Conservation (phyloP, 2,113 vertebrate genomes). For the Xenopus borealis region DNA sequence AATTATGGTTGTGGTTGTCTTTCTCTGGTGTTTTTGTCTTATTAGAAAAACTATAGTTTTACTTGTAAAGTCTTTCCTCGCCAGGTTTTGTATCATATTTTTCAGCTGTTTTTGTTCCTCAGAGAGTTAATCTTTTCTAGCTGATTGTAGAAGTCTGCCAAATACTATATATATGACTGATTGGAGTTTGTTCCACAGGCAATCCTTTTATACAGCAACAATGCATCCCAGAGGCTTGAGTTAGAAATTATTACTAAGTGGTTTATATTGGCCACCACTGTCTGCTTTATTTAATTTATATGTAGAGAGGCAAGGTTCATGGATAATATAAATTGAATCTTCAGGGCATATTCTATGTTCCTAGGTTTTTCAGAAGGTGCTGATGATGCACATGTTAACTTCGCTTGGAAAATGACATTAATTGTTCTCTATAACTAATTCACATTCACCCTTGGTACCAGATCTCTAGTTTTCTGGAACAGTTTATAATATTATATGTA, state of each 20-base stretch:
- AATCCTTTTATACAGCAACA: background rate
- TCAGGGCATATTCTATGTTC: background rate
- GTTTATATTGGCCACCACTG: background rate
- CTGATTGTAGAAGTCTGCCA: constrained; percentile 9
- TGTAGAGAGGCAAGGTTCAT: background rate
- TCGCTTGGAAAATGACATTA: no score
- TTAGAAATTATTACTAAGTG: constrained; percentile 36
- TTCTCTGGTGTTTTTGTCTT: background rate
- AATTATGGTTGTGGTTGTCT: background rate
- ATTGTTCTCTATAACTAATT: no score
- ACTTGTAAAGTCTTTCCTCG: background rate
- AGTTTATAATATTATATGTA: no score
- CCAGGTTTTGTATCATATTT: background rate
- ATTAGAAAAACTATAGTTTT: background rate
- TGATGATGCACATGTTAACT: no score
- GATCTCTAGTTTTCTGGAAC: no score
- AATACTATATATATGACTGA: constrained; percentile 23
- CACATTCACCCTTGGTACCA: no score
- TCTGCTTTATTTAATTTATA: constrained; percentile 5
- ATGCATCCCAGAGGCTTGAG: constrained; percentile 28
- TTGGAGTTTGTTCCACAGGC: background rate
- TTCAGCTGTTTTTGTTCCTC: background rate
- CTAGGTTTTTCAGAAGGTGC: background rate
- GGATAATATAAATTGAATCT: background rate
- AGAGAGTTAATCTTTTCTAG: constrained; percentile 9